phyloP scores from a whole-genome alignment of 2,888 invertebrate genomes.

The Polymixis lichenea region DNA sequence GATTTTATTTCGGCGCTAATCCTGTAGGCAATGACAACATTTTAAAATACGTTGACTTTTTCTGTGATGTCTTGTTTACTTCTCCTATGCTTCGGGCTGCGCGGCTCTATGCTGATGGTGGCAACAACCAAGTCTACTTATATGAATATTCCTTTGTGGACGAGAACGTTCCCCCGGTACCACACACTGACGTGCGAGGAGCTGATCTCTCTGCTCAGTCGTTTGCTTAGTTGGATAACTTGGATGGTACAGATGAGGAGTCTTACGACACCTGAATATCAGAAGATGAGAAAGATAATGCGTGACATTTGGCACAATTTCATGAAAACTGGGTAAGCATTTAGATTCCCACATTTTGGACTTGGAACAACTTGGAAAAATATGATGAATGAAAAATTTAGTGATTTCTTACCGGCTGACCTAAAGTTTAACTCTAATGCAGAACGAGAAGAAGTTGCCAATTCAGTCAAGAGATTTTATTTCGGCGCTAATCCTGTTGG shows the following conservation, averaged over 20 bases:
- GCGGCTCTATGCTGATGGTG: constrained; percentile 70
- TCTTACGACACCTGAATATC: constrained; percentile 9
- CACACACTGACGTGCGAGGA: constrained; percentile 67
- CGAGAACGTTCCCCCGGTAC: constrained; percentile 62
- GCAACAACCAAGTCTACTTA: constrained; percentile 75
- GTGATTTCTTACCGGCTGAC: no score
- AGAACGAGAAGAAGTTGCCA: no score
- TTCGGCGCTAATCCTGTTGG: constrained; percentile 71
- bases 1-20: constrained; percentile 74
- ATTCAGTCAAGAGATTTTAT: constrained; percentile 66
- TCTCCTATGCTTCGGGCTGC: constrained; percentile 69
- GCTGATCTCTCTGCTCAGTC: constrained; percentile 74
- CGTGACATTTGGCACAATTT: constrained; percentile 48
- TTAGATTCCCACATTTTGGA: no score
- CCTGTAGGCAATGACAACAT: constrained; percentile 68
- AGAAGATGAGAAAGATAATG: constrained; percentile 37
- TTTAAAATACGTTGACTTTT: constrained; percentile 73
- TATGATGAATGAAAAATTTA: no score
- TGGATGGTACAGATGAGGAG: constrained; percentile 11
- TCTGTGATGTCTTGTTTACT: constrained; percentile 78
- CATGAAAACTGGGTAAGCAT: constrained; percentile 1
- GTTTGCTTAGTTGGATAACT: constrained; percentile 59
- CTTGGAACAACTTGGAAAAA: no score
- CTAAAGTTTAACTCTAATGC: no score
- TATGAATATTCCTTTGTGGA: constrained; percentile 77